Evolutionary conservation across 2,797 vertebrate genomes (phyloP).

Genomic region (Diplodus puntazzo): DNA sequence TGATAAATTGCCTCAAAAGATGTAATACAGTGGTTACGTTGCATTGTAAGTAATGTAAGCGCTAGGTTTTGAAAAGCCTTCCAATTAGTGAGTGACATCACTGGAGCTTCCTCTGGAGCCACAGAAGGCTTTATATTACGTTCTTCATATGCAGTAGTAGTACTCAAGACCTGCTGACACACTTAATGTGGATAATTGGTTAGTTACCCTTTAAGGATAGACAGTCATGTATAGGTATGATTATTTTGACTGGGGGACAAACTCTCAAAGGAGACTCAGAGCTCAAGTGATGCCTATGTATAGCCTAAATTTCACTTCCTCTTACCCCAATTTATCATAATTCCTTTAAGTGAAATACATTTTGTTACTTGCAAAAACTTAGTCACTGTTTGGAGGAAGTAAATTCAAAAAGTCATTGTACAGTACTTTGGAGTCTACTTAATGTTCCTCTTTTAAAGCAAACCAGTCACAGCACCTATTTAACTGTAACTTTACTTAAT

Average conservation of each 20-base stretch:
- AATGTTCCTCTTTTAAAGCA: background rate
- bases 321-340: background rate
- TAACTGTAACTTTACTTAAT: background rate
- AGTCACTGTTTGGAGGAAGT: background rate
- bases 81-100: no score
- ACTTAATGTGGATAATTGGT: no score
- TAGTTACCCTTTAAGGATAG: background rate
- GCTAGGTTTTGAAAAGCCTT: no score
- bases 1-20: no score
- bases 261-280: no score
- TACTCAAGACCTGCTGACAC: no score
- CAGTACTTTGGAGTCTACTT: background rate
- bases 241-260: background rate
- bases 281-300: background rate
- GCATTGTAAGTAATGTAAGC: no score
- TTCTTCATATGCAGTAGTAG: no score
- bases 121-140: no score
- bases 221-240: background rate
- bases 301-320: background rate
- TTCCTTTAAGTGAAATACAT: background rate
- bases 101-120: no score
- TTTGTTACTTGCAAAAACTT: background rate
- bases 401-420: background rate
- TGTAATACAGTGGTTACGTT: no score
- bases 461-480: background rate